These are phyloP conservation scores for Cotesia glomerata DNA, from an alignment of 1,140 invertebrate species.

Conservation along the genomic window DNA sequence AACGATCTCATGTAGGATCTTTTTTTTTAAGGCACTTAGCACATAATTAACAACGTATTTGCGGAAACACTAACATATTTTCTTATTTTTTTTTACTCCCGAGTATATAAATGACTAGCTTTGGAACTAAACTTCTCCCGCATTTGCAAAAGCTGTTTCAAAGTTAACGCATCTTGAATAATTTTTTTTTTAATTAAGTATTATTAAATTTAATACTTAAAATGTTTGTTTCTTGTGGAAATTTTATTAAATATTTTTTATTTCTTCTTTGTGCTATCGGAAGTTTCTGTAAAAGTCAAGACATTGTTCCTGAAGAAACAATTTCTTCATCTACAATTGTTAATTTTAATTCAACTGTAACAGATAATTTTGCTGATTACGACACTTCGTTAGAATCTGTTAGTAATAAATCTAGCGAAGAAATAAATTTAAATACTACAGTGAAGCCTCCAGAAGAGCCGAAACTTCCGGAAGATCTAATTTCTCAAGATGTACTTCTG, in stretches of 20 bases:
- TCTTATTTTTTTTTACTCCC: too few species aligned
- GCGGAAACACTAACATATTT: not conserved
- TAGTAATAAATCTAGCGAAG: not conserved
- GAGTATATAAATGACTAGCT: not conserved
- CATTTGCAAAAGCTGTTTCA: not conserved
- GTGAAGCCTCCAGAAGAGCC: slow-evolving; percentile 15
- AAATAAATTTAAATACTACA: not conserved
- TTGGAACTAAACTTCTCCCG: not conserved
- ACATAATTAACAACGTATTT: slow-evolving; percentile 17
- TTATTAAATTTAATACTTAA: too few species aligned
- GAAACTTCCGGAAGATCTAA: slow-evolving; percentile 33
- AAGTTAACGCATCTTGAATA: not conserved
- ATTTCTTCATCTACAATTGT: not conserved
- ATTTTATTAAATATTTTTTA: not conserved
- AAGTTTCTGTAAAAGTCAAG: not conserved
- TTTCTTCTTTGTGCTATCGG: not conserved
- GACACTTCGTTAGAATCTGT: not conserved
- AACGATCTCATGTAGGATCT: slow-evolving; percentile 11
- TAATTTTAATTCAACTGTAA: not conserved
- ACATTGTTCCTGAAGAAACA: not conserved
- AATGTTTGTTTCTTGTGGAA: not conserved
- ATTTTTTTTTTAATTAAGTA: not conserved
- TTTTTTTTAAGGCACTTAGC: slow-evolving; percentile 13
- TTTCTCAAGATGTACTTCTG: slow-evolving; percentile 35
- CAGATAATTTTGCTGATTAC: not conserved